phyloP scores from a whole-genome alignment of 2,113 vertebrate genomes.

The Melanocharis versteri region DNA sequence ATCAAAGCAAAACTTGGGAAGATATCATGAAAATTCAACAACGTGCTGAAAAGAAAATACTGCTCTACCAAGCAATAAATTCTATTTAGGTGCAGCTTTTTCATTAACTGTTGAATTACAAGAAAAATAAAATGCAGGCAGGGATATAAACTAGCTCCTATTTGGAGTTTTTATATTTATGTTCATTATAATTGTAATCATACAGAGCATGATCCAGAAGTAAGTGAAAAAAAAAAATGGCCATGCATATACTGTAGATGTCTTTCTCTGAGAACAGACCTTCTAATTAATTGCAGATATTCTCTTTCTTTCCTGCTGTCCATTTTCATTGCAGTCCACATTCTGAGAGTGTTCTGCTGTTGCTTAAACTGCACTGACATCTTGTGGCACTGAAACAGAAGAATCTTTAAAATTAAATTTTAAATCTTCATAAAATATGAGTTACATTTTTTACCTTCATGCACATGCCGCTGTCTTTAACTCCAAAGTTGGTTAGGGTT shows the following conservation, averaged over 20 bases:
- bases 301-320: not conserved
- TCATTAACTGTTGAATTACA: conserved; percentile 4
- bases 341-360: not conserved
- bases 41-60: conserved; percentile 46
- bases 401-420: not conserved
- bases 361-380: conserved; percentile 80
- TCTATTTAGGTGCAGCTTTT: not conserved
- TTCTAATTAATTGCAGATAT: not conserved
- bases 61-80: conserved; percentile 35
- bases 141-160: not conserved
- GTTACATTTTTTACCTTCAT: not conserved
- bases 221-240: not conserved
- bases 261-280: not conserved
- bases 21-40: conserved; percentile 51
- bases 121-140: not conserved
- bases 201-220: not conserved
- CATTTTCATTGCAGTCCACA: not conserved
- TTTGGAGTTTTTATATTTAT: not conserved
- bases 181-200: not conserved
- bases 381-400: conserved; percentile 70
- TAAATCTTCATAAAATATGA: not conserved
- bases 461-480: not conserved
- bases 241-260: not conserved
- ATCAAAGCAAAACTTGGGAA: conserved; percentile 36
- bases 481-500: not conserved